phyloP scores from a whole-genome alignment of 1,140 invertebrate genomes.

The Catajapyx aquilonaris region DNA sequence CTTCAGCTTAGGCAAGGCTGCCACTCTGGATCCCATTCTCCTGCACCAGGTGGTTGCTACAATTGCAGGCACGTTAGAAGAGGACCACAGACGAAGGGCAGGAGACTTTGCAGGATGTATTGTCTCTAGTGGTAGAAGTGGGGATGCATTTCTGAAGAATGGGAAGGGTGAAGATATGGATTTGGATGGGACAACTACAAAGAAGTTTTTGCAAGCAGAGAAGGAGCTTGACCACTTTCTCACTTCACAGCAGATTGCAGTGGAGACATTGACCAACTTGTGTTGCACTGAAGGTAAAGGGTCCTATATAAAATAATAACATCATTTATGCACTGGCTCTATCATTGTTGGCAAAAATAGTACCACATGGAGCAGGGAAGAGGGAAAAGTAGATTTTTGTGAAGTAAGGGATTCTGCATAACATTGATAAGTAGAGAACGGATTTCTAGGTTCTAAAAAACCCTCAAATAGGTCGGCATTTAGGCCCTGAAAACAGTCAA shows the following conservation, averaged over 20 bases:
- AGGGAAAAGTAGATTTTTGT: neutral
- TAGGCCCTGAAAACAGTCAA: too few species aligned
- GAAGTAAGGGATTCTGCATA: slow-evolving; percentile 2
- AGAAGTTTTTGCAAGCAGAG: too few species aligned
- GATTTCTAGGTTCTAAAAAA: too few species aligned
- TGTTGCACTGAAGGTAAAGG: slow-evolving; percentile 35
- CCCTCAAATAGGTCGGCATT: too few species aligned
- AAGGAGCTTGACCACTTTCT: slow-evolving; percentile 20
- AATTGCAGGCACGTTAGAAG: slow-evolving; percentile 23
- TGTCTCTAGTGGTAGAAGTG: slow-evolving; percentile 16
- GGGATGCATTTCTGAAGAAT: too few species aligned
- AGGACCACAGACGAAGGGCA: slow-evolving; percentile 16
- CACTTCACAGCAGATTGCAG: slow-evolving; percentile 35
- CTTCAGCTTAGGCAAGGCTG: slow-evolving; percentile 20
- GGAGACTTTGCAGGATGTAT: slow-evolving; percentile 10
- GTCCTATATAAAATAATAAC: neutral
- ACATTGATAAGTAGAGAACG: too few species aligned
- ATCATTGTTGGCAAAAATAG: neutral
- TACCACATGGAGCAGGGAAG: neutral
- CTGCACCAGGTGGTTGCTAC: slow-evolving; percentile 22
- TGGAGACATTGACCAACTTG: slow-evolving; percentile 47
- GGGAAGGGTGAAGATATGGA: too few species aligned
- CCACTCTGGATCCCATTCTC: slow-evolving; percentile 14
- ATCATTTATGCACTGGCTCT: neutral
- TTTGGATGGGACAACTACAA: too few species aligned